A percentile compares a stretch with the other conserved stretches of the same genome.
phyloP scores from a whole-genome alignment of 2,797 vertebrate species.

The Rhyacichthys aspro region DNA sequence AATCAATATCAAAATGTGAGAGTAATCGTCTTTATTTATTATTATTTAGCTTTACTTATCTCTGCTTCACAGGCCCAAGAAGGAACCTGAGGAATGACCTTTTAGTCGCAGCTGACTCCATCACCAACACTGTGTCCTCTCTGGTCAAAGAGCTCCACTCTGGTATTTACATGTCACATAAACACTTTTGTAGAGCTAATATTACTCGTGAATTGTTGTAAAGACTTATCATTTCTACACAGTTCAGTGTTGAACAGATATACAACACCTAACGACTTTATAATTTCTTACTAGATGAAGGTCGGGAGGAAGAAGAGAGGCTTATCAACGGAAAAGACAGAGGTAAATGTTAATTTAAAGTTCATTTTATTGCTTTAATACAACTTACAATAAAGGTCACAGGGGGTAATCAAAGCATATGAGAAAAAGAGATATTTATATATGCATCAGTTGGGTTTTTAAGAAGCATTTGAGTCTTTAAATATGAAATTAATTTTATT shows the following conservation, averaged over 20 bases:
- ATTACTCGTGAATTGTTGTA: too few relatives aligned
- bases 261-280: background rate
- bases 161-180: conserved; percentile 71
- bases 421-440: too few relatives aligned
- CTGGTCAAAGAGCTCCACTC: conserved; percentile 97
- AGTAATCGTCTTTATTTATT: background rate
- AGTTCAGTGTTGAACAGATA: too few relatives aligned
- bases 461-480: too few relatives aligned
- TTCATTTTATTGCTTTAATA: too few relatives aligned
- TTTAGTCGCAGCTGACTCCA: conserved; percentile 96
- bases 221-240: too few relatives aligned
- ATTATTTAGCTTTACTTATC: background rate
- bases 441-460: too few relatives aligned
- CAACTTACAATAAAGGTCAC: too few relatives aligned
- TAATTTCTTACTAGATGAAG: conserved; percentile 76
- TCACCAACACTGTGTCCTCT: conserved; percentile 96
- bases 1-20: too few relatives aligned
- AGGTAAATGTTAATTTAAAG: conserved; percentile 84
- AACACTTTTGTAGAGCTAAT: background rate
- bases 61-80: conserved; percentile 79
- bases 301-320: conserved; percentile 86
- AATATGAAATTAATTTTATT: too few relatives aligned
- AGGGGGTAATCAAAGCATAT: too few relatives aligned
- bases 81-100: conserved; percentile 94
- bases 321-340: conserved; percentile 89